Percentiles rank a stretch among this genome's conserved stretches.
Evolutionary conservation across 2,797 vertebrate species (phyloP).

Genomic region (Thunnus albacares): DNA sequence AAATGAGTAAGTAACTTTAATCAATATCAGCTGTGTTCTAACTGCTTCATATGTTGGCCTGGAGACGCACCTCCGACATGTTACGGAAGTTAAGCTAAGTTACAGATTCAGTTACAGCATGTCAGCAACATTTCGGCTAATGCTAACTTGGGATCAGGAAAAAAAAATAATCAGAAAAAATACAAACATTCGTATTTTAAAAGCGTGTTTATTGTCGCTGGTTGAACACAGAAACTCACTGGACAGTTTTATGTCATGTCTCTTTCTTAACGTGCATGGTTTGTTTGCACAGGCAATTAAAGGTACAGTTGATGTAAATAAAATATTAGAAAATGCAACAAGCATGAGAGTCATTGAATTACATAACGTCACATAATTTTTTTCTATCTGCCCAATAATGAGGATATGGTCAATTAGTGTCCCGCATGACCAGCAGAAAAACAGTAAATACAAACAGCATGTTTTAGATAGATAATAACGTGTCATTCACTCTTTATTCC

Average conservation of each 20-base stretch:
- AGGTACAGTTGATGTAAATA: background rate
- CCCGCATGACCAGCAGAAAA: background rate
- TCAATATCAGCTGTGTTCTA: rapidly evolving
- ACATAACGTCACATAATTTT: background rate
- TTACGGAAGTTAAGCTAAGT: conserved; percentile 17
- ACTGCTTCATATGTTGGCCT: background rate
- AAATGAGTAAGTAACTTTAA: conserved; percentile 67
- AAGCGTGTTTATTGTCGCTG: background rate
- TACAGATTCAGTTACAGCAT: conserved; percentile 15
- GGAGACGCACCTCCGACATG: background rate
- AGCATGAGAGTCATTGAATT: background rate
- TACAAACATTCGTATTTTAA: background rate
- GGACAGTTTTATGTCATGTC: background rate
- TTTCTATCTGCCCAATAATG: background rate
- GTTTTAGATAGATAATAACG: no score
- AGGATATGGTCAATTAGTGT: background rate
- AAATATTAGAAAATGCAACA: no score
- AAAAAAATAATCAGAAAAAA: background rate
- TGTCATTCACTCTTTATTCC: no score
- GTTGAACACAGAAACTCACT: background rate
- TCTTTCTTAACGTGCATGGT: background rate
- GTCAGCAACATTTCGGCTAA: conserved; percentile 52
- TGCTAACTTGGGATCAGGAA: conserved; percentile 31
- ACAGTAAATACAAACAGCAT: no score
- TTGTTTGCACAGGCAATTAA: conserved; percentile 17